Evolutionary conservation across 2,113 vertebrate genomes (phyloP).

Genomic region (Crotalus tigris): DNA sequence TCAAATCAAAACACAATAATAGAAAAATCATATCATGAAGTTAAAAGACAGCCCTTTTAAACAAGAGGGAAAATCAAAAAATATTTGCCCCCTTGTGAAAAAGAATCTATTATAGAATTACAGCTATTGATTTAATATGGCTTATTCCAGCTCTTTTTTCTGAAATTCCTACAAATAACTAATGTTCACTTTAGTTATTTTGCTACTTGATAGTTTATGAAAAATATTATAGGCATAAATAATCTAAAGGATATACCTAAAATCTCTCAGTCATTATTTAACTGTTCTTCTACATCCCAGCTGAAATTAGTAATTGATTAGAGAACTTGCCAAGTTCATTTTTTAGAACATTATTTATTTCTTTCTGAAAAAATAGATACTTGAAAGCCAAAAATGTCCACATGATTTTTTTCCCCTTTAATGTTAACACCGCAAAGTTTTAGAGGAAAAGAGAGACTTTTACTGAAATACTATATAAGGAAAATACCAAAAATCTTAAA

Average conservation of each 20-base stretch:
- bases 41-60: not conserved
- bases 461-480: not conserved
- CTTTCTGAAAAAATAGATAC: not conserved
- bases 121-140: not conserved
- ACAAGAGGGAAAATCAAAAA: not conserved
- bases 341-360: not conserved
- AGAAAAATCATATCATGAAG: not conserved
- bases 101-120: not conserved
- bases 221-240: not conserved
- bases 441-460: not conserved
- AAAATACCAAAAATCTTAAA: conserved; percentile 8
- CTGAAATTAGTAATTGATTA: not conserved
- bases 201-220: not conserved
- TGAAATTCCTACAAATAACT: not conserved
- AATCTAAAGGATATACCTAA: not conserved
- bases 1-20: not conserved
- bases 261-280: not conserved
- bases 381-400: not conserved
- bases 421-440: not conserved
- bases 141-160: not conserved
- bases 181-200: not conserved
- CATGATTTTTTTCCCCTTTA: not conserved
- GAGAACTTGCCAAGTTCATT: not conserved
- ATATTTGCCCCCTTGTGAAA: not conserved
- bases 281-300: not conserved